Percentiles rank a stretch among this genome's conserved stretches.
Evolutionary conservation across 2,797 vertebrate species (phyloP).

Genomic region (Rachycentron canadum): DNA sequence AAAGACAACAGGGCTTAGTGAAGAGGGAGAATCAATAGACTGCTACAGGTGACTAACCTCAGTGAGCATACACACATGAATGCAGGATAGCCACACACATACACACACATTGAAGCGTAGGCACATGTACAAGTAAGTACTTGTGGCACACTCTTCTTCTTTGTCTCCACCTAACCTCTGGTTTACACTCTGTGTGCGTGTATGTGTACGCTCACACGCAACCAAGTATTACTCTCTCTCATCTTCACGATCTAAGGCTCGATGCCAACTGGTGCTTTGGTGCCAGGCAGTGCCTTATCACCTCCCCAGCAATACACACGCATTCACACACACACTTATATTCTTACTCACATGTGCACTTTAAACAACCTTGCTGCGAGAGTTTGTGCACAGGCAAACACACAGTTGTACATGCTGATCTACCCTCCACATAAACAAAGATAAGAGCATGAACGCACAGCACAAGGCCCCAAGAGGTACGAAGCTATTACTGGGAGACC

Average conservation of each 20-base stretch:
- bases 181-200: slow-evolving; percentile 42
- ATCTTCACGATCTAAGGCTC: slow-evolving; percentile 79
- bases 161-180: slow-evolving; percentile 58
- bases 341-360: slow-evolving; percentile 65
- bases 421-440: slow-evolving; percentile 93
- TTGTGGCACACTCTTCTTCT: slow-evolving; percentile 49
- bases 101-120: slow-evolving; percentile 47
- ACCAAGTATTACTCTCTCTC: slow-evolving; percentile 58
- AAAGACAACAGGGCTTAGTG: slow-evolving; percentile 71
- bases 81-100: slow-evolving; percentile 40
- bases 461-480: slow-evolving; percentile 80
- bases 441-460: slow-evolving; percentile 89
- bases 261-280: slow-evolving; percentile 83
- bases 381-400: slow-evolving; percentile 55
- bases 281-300: slow-evolving; percentile 91
- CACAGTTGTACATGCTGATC: slow-evolving; percentile 82
- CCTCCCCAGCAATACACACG: slow-evolving; percentile 77
- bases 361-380: slow-evolving; percentile 63
- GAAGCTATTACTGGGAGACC: slow-evolving; percentile 85
- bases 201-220: slow-evolving; percentile 33
- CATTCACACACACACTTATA: slow-evolving; percentile 46
- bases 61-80: slow-evolving; percentile 50
- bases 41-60: slow-evolving; percentile 77
- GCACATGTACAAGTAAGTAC: slow-evolving; percentile 50
- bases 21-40: slow-evolving; percentile 73